Conservation (phyloP, 1,140 invertebrate species). For the Protaetia brevitarsis region DNA sequence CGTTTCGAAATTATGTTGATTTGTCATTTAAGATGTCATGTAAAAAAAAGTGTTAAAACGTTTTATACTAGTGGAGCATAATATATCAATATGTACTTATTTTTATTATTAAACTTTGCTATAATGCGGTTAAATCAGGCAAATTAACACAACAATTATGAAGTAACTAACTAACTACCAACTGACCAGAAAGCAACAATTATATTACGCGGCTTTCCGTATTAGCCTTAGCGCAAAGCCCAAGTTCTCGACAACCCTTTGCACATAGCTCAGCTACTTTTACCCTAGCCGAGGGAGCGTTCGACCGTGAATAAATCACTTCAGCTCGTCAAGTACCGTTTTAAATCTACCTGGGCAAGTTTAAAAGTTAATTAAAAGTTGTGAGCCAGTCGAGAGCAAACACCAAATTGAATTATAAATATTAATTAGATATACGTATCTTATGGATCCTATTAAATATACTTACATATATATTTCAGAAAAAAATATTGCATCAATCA, state of each 20-base stretch:
- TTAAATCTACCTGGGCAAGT: constrained; percentile 4
- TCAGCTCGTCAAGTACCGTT: not conserved
- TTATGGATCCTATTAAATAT: no score
- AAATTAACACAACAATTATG: no score
- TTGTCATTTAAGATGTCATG: no score
- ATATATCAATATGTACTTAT: no score
- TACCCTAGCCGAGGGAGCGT: not conserved
- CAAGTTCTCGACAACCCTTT: not conserved
- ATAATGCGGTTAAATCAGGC: no score
- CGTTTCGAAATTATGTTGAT: no score
- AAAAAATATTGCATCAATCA: not conserved
- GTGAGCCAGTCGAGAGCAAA: not conserved
- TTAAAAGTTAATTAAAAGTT: not conserved
- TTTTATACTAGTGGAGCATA: no score
- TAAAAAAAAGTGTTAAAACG: no score
- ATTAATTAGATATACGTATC: not conserved
- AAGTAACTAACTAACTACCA: no score
- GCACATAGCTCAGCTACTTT: not conserved
- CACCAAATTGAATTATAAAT: not conserved
- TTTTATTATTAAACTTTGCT: no score
- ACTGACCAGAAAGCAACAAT: not conserved
- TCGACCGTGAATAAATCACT: not conserved
- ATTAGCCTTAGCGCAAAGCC: not conserved
- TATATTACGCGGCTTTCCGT: not conserved
- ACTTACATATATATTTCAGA: not conserved